A percentile compares a stretch with the other conserved stretches of the same genome.
Conservation (phyloP, 2,113 vertebrate genomes). For the Peromyscus californicus region DNA sequence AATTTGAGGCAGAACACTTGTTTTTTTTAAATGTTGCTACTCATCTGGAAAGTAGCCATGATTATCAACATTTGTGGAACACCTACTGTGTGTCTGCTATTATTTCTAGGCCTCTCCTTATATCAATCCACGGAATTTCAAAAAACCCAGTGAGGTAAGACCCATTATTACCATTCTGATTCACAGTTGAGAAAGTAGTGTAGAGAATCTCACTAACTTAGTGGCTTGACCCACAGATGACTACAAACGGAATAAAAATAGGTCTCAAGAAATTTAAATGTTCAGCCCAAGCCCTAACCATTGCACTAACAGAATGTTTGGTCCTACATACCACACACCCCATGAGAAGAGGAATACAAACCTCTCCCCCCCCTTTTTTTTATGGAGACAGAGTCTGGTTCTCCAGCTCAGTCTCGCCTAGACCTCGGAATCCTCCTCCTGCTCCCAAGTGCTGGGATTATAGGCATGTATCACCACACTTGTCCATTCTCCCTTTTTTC, state of each 20-base stretch:
- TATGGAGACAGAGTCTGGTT: neutral
- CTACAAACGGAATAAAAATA: neutral
- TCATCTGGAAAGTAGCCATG: neutral
- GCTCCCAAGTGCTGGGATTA: neutral
- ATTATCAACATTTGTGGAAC: neutral
- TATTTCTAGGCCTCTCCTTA: neutral
- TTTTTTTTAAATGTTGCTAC: neutral
- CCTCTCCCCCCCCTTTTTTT: no score
- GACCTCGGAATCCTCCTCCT: neutral
- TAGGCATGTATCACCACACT: neutral
- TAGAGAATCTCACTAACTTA: neutral
- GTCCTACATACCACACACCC: neutral
- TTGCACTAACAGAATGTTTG: no score
- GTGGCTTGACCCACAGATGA: neutral
- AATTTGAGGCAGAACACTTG: neutral
- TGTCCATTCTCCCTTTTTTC: neutral
- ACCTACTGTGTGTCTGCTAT: neutral
- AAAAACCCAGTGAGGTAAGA: neutral
- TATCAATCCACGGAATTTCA: neutral
- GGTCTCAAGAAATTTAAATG: neutral
- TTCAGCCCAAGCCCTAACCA: neutral
- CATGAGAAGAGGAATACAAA: neutral
- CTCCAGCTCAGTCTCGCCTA: neutral
- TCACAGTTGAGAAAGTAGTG: neutral
- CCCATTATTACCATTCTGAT: neutral